These are phyloP conservation scores for Pristionchus mayeri DNA, from an alignment of 2,888 invertebrate species.

Conservation along the genomic window DNA sequence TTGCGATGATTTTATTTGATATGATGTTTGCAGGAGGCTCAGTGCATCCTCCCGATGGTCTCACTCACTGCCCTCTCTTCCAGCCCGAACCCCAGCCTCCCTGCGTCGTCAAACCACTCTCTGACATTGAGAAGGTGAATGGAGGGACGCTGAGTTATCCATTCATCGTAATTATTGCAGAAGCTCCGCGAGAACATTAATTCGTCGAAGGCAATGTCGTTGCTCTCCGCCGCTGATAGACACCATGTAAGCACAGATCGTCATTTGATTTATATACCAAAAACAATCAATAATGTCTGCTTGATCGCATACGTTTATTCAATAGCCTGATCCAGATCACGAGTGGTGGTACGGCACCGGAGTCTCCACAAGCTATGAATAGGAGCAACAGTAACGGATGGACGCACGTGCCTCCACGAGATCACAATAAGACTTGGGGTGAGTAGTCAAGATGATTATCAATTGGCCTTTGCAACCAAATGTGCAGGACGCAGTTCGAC, in stretches of 20 bases:
- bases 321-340: conserved; percentile 17
- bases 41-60: conserved; percentile 8
- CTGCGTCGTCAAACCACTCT: conserved; percentile 28
- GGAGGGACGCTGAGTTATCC: not conserved
- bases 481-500: not conserved
- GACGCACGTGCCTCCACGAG: conserved; percentile 26
- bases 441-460: not conserved
- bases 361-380: conserved; percentile 6
- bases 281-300: not conserved
- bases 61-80: conserved; percentile 39
- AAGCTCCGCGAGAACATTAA: conserved; percentile 48
- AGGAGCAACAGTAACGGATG: conserved; percentile 21
- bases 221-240: conserved; percentile 41
- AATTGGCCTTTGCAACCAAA: not conserved
- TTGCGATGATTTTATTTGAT: too few species aligned
- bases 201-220: conserved; percentile 49
- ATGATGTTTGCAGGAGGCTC: not conserved
- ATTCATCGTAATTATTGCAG: not conserved
- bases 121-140: conserved; percentile 43
- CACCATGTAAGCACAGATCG: conserved; percentile 4
- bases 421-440: conserved; percentile 41
- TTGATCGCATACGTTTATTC: not conserved
- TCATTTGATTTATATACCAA: too few species aligned
- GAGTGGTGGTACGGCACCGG: conserved; percentile 20
- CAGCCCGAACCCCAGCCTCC: conserved; percentile 25